Evolutionary conservation across 2,888 invertebrate species (phyloP), one percentile per base, ranked within the genome.

Genomic region (Sinelater perroti): DNA sequence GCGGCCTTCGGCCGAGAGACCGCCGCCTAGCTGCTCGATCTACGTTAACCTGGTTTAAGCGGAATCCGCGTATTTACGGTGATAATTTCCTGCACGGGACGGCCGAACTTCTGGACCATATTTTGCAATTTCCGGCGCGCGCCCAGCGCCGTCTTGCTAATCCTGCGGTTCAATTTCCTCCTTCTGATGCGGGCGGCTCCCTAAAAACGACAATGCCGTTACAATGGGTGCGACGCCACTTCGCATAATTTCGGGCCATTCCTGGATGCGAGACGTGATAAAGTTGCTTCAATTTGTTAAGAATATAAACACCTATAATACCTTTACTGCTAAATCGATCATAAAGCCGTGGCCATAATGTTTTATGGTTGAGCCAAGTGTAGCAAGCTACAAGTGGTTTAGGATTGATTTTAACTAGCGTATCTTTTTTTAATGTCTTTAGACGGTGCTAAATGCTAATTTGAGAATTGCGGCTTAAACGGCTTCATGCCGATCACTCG

Each of bases 311-410:
- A 75, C 75, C 73, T 75, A 71, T 67, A 68, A 71, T 70, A 72
- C 70, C 73, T 74, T 76, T 75, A 75, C 73, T 72, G 74, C 71
- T 71, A 68, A 74, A 75, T 75, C 75, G 75, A 75, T 75, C 75
- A 75, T 75, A 75, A 75, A 75, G 73, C 70, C 72, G 72, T 72
- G 72, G 73, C 72, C 71, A 73, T 72, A 73, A 75, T 72, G 71
- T 72, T 75, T 75, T 74, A 75, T 73, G 74, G 66, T 66, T 68
- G 68, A 70, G 69, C 70, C 73, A 71, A 71, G 72, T 72, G 73
- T 69, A 68, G 66, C 55, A 61, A 71, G 70, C 73, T 71, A 74
- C 74, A 74, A 74, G 74, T 74, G 74, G 74, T 72, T 74, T 66
- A 63, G 70, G 69, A 70, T 69, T 72, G 68, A 58, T 58, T 58